These are phyloP conservation scores for Dasypus novemcinctus DNA, from an alignment of 2,113 vertebrate species.

Conservation along the genomic window DNA sequence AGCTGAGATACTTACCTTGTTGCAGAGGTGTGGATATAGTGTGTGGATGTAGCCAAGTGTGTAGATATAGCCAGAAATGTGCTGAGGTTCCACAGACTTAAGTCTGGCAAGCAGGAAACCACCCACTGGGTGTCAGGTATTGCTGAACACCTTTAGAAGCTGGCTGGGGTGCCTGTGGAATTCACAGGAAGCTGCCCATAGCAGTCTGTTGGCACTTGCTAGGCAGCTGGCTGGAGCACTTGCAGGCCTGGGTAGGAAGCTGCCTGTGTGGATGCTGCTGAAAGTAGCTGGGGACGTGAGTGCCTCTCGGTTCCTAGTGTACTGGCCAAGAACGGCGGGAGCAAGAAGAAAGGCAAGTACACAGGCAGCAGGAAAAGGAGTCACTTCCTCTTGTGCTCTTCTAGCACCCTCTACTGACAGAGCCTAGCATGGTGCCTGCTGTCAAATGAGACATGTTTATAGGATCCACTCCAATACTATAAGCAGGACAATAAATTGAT, in stretches of 20 bases:
- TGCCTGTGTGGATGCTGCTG: neutral
- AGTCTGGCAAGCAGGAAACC: too few relatives aligned
- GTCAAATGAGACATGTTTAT: neutral
- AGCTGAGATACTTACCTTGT: neutral
- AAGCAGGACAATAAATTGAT: neutral
- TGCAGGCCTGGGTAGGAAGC: neutral
- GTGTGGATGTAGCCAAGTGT: too few relatives aligned
- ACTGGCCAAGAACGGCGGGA: neutral
- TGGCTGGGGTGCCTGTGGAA: neutral
- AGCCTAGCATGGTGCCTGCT: neutral
- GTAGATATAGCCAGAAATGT: too few relatives aligned
- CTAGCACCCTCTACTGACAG: constrained; percentile 45
- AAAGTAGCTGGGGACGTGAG: too few relatives aligned
- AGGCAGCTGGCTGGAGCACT: neutral
- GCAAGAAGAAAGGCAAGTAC: neutral
- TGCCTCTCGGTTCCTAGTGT: neutral
- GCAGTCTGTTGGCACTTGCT: neutral
- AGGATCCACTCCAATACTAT: neutral
- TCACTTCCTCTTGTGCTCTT: neutral
- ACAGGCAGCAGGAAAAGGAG: neutral
- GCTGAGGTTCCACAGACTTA: neutral
- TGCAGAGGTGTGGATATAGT: neutral
- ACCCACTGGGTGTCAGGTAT: neutral
- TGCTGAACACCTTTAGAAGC: neutral
- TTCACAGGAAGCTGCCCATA: neutral